phyloP scores from a whole-genome alignment of 1,140 invertebrate genomes.

The Aphis craccivora region DNA sequence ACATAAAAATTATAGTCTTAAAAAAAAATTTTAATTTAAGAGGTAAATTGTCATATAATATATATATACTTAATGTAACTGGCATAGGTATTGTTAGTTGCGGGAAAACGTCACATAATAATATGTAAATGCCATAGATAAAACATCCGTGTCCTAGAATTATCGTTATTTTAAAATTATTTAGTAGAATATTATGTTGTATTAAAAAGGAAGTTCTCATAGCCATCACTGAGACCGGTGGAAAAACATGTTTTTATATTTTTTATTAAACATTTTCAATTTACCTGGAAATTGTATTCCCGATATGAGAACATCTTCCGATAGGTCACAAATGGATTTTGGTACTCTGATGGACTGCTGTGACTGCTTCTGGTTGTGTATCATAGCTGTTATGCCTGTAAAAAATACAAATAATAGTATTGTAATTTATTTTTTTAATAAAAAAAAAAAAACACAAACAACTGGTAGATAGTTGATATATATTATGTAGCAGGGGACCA shows the following conservation, averaged over 20 bases:
- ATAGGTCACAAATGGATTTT: conserved; percentile 38
- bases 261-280: neutral
- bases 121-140: neutral
- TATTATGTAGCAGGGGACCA: neutral
- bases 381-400: conserved; percentile 18
- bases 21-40: neutral
- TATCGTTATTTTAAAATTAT: neutral
- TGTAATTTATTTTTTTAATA: conserved; percentile 30
- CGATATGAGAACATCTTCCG: conserved; percentile 44
- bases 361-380: neutral
- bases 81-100: neutral
- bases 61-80: too few species aligned
- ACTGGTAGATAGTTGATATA: neutral
- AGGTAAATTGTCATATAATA: neutral
- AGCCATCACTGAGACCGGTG: neutral
- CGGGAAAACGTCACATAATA: neutral
- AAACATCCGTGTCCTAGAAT: neutral
- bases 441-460: neutral
- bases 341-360: conserved; percentile 39
- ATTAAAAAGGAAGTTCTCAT: neutral
- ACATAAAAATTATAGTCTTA: neutral
- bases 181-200: neutral
- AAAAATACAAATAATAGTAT: conserved; percentile 3
- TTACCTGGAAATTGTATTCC: conserved; percentile 54
- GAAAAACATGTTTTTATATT: neutral